These are phyloP conservation scores for Brachyrhaphis roseni DNA, from an alignment of 2,797 vertebrate genomes.

Conservation along the genomic window DNA sequence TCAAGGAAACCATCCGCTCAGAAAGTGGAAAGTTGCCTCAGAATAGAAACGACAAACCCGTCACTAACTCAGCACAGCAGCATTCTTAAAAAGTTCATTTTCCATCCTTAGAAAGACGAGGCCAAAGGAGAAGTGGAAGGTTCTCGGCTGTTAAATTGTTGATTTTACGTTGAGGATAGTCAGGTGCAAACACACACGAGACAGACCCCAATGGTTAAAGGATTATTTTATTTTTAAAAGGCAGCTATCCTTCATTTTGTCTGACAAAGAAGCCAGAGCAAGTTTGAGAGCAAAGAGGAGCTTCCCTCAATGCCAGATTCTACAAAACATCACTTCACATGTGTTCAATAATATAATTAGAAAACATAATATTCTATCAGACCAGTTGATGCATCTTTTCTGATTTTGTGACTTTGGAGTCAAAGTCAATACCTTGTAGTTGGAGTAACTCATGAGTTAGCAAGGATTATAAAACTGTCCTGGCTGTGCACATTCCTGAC, in stretches of 20 bases:
- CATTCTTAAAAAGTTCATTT: constrained; percentile 41
- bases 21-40: constrained; percentile 49
- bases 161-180: neutral
- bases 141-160: neutral
- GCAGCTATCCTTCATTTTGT: neutral
- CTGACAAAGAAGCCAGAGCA: neutral
- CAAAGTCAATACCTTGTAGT: neutral
- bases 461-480: neutral
- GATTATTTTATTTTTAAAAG: neutral
- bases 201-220: neutral
- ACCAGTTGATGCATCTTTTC: neutral
- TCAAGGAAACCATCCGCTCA: constrained; percentile 51
- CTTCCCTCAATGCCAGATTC: neutral
- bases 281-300: neutral
- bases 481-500: neutral
- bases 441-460: neutral
- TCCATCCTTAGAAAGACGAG: constrained; percentile 10
- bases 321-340: neutral
- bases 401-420: neutral
- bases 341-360: neutral
- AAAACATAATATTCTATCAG: neutral
- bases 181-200: neutral
- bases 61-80: constrained; percentile 37
- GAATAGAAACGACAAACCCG: constrained; percentile 41
- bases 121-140: constrained; percentile 13